Conservation (phyloP, 2,113 vertebrate species). For the Misgurnus anguillicaudatus region DNA sequence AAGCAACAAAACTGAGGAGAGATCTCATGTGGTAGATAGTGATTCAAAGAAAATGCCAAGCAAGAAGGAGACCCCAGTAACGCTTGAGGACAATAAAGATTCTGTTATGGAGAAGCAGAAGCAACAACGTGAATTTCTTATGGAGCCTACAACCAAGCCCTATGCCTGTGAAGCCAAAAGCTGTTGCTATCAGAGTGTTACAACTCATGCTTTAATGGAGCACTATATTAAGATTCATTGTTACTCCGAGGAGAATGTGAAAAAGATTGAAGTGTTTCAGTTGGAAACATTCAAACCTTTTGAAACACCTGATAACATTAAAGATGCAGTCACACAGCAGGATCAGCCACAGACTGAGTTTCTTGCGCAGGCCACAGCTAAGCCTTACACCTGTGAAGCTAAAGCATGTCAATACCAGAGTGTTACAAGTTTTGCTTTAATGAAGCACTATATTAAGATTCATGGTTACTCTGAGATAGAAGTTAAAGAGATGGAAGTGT, state of each 20-base stretch:
- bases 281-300: conserved; percentile 86
- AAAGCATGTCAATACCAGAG: conserved; percentile 85
- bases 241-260: conserved; percentile 82
- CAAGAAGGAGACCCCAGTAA: conserved; percentile 7
- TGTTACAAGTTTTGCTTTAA: conserved; percentile 86
- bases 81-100: not conserved
- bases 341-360: conserved; percentile 63
- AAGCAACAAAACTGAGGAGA: conserved; percentile 50
- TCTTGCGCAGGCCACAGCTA: conserved; percentile 81
- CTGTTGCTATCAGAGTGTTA: conserved; percentile 86
- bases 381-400: conserved; percentile 87
- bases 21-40: not conserved
- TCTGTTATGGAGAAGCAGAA: not conserved
- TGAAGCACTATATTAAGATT: conserved; percentile 87
- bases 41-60: not conserved
- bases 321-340: not conserved
- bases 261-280: conserved; percentile 81
- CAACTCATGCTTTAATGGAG: conserved; percentile 84
- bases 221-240: conserved; percentile 90
- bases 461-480: conserved; percentile 84
- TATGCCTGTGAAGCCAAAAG: conserved; percentile 85
- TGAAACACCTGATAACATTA: conserved; percentile 45
- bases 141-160: conserved; percentile 83
- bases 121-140: conserved; percentile 72
- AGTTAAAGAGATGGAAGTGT: conserved; percentile 83